These are phyloP conservation scores for Formica exsecta DNA, from an alignment of 1,140 invertebrate genomes.

Conservation along the genomic window DNA sequence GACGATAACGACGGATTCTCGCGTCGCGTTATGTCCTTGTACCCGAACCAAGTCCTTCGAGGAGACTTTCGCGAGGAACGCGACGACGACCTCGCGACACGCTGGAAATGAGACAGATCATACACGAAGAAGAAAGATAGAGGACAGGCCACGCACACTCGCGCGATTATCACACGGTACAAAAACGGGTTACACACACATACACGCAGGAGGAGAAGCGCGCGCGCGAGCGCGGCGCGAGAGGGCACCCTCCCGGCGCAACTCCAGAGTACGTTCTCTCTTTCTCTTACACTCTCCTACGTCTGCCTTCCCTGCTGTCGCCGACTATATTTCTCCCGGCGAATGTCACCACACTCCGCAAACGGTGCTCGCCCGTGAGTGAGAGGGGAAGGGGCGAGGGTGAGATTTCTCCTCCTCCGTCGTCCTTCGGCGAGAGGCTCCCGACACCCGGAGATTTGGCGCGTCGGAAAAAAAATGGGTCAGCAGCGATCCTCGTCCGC, in stretches of 20 bases:
- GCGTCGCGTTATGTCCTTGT: slow-evolving; percentile 8
- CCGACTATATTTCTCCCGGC: slow-evolving; percentile 28
- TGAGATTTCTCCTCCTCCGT: slow-evolving; percentile 34
- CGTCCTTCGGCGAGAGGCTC: slow-evolving; percentile 23
- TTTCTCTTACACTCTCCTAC: background rate
- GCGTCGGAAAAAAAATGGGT: slow-evolving; percentile 79
- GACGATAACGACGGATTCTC: background rate
- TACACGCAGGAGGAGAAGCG: slow-evolving; percentile 44
- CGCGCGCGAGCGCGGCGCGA: slow-evolving; percentile 30
- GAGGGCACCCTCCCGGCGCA: slow-evolving; percentile 47
- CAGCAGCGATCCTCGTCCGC: slow-evolving; percentile 81
- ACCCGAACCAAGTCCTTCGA: no score
- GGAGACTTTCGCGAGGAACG: background rate
- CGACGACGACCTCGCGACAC: slow-evolving; percentile 14
- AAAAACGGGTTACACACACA: slow-evolving; percentile 57
- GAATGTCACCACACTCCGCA: slow-evolving; percentile 41
- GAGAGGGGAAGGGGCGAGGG: slow-evolving; percentile 57
- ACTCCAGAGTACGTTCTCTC: slow-evolving; percentile 32
- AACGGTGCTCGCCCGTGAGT: slow-evolving; percentile 51
- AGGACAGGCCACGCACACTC: slow-evolving; percentile 33
- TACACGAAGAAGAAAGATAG: background rate
- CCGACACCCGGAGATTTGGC: slow-evolving; percentile 52
- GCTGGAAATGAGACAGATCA: background rate
- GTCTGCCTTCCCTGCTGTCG: slow-evolving; percentile 13
- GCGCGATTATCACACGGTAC: slow-evolving; percentile 54